phyloP scores from a whole-genome alignment of 2,888 invertebrate species.

The Geophilus truncorum region DNA sequence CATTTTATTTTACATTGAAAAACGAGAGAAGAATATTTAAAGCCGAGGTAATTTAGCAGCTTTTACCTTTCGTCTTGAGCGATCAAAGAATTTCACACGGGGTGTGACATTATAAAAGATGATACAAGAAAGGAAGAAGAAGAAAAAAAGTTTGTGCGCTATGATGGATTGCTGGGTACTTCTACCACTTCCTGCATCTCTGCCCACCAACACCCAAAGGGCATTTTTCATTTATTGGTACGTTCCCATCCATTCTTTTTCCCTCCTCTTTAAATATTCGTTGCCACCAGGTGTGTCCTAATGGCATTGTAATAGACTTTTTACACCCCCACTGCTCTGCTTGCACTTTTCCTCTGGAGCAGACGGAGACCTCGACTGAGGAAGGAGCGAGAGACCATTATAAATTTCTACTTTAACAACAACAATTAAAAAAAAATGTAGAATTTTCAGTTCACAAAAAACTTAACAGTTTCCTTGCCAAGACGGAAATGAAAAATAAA shows the following conservation, averaged over 20 bases:
- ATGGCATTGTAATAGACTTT: not conserved
- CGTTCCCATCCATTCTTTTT: not conserved
- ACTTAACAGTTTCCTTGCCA: not conserved
- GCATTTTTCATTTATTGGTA: not conserved
- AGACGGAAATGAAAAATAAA: not conserved
- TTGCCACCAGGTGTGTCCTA: not conserved
- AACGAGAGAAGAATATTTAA: not conserved
- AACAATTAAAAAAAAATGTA: not conserved
- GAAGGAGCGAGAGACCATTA: not conserved
- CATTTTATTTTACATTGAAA: not conserved
- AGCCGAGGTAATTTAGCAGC: not conserved
- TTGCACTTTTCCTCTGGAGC: not conserved
- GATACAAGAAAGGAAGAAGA: not conserved
- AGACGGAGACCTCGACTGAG: not conserved
- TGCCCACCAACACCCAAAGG: not conserved
- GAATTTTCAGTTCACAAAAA: not conserved
- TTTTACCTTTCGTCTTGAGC: not conserved
- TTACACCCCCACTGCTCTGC: not conserved
- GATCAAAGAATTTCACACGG: not conserved
- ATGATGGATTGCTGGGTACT: not conserved
- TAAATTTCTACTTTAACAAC: not conserved
- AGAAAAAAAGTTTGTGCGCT: not conserved
- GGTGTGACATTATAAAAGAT: not conserved
- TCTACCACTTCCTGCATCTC: not conserved
- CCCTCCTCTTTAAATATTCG: not conserved